phyloP scores from a whole-genome alignment of 2,888 invertebrate genomes.

The Eulithis testata region DNA sequence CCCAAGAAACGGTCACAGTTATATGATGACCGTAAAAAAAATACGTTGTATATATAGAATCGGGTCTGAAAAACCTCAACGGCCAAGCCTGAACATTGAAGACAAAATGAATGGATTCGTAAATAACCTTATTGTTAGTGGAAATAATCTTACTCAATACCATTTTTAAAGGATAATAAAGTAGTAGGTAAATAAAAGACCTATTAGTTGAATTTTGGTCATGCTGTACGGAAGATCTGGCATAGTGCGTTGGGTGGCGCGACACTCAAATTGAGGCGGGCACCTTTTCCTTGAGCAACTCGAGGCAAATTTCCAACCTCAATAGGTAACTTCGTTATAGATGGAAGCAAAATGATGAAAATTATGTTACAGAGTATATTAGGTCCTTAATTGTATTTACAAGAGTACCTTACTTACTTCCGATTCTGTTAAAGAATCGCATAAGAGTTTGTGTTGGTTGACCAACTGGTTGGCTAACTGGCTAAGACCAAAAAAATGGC shows the following conservation, averaged over 20 bases:
- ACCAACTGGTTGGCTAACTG: background rate
- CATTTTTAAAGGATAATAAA: too few relatives aligned
- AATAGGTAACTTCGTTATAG: background rate
- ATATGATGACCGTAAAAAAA: too few relatives aligned
- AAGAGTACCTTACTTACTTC: background rate
- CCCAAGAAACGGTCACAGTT: background rate
- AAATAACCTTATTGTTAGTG: too few relatives aligned
- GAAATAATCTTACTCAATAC: too few relatives aligned
- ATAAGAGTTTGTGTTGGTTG: background rate
- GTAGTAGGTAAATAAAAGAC: too few relatives aligned
- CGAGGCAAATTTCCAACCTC: background rate
- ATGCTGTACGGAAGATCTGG: background rate
- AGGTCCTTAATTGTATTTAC: background rate
- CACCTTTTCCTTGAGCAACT: background rate
- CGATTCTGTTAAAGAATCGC: background rate
- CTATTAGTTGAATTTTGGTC: background rate
- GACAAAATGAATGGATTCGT: too few relatives aligned
- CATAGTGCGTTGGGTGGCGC: too few relatives aligned
- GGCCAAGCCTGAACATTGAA: too few relatives aligned
- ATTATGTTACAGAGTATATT: background rate
- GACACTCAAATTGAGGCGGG: background rate
- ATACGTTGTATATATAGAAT: too few relatives aligned
- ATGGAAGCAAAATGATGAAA: slow-evolving; percentile 5
- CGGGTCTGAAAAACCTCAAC: too few relatives aligned
- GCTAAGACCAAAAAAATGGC: too few relatives aligned